phyloP scores from a whole-genome alignment of 2,888 invertebrate genomes.

The Hirtodrosophila trivittata region DNA sequence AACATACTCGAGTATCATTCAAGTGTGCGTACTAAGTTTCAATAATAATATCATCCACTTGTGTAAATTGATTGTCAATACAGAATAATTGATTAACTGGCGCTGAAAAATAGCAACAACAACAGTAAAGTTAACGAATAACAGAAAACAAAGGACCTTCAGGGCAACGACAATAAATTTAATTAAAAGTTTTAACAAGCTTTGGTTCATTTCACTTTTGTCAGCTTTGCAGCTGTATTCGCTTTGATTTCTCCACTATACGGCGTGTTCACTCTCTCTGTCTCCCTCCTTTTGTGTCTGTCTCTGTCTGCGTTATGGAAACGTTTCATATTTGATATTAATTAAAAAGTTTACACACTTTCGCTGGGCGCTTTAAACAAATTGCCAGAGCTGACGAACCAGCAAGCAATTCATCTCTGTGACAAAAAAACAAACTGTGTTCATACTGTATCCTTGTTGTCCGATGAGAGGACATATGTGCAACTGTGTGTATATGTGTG shows the following conservation, averaged over 20 bases:
- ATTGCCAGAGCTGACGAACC: conserved; percentile 62
- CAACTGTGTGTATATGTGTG: background rate
- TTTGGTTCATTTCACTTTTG: conserved; percentile 74
- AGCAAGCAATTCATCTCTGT: conserved; percentile 18
- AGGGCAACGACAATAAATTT: conserved; percentile 72
- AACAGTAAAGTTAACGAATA: conserved; percentile 13
- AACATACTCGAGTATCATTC: too few species aligned
- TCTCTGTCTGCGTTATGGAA: conserved; percentile 40
- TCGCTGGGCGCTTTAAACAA: conserved; percentile 69
- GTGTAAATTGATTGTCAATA: conserved; percentile 21
- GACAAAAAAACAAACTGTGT: conserved; percentile 49
- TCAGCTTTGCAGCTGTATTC: conserved; percentile 39
- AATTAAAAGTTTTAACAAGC: conserved; percentile 78
- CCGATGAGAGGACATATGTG: conserved; percentile 41
- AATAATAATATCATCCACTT: background rate
- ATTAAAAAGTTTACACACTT: conserved; percentile 71
- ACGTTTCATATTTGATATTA: conserved; percentile 77
- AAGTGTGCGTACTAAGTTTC: background rate
- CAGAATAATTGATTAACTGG: conserved; percentile 16
- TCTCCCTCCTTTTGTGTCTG: conserved; percentile 3
- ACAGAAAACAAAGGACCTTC: conserved; percentile 27
- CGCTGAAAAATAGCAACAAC: conserved; percentile 2
- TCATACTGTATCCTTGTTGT: conserved; percentile 52
- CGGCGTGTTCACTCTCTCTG: conserved; percentile 11
- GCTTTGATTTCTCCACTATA: conserved; percentile 42